phyloP scores from a whole-genome alignment of 2,888 invertebrate species.

The Agonopterix subpropinquella region DNA sequence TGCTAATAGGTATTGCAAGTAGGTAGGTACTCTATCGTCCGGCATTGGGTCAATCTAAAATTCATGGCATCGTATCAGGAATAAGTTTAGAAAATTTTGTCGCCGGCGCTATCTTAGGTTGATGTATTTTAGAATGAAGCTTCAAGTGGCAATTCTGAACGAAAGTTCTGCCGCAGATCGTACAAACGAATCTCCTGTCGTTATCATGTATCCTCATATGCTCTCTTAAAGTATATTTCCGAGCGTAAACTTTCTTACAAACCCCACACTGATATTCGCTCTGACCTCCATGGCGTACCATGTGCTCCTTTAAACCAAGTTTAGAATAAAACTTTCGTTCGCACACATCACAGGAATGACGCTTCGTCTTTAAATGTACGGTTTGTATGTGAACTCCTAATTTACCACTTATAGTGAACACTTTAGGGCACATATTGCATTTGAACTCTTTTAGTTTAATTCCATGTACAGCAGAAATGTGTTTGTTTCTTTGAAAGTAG shows the following conservation, averaged over 20 bases:
- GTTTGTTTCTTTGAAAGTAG: constrained; percentile 62
- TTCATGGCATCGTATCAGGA: neutral
- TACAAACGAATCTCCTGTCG: constrained; percentile 24
- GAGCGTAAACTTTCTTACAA: constrained; percentile 36
- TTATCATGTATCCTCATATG: constrained; percentile 32
- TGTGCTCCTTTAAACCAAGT: constrained; percentile 70
- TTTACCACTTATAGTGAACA: constrained; percentile 54
- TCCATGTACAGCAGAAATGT: constrained; percentile 48
- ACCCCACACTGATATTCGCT: constrained; percentile 55
- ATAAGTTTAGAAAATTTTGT: constrained; percentile 6
- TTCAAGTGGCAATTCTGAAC: constrained; percentile 21
- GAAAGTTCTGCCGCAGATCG: constrained; percentile 16
- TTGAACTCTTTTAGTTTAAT: constrained; percentile 40
- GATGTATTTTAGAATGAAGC: constrained; percentile 49
- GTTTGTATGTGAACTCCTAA: constrained; percentile 48
- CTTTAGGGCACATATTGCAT: constrained; percentile 21
- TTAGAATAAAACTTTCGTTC: constrained; percentile 72
- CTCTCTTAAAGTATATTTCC: neutral
- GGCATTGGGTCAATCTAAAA: no score
- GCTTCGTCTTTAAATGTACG: constrained; percentile 60
- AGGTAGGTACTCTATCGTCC: no score
- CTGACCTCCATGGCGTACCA: constrained; percentile 69
- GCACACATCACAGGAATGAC: constrained; percentile 62
- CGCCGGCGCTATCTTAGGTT: constrained; percentile 25
- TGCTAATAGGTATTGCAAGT: no score